Percentiles rank a stretch among this genome's conserved stretches.
phyloP scores from a whole-genome alignment of 2,888 invertebrate genomes.

The Erynnis tages region DNA sequence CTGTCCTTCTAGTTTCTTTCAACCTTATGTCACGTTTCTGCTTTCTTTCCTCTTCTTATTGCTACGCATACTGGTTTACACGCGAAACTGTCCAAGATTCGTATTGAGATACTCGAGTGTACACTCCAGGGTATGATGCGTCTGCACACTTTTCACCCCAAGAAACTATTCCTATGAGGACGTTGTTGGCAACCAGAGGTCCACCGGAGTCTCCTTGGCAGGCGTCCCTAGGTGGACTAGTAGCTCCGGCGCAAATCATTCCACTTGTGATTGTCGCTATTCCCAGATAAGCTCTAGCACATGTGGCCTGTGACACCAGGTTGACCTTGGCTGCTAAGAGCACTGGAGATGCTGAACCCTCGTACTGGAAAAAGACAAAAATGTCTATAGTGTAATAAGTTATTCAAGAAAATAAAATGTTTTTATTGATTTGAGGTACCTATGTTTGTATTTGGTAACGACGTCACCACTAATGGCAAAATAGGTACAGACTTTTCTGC shows the following conservation, averaged over 20 bases:
- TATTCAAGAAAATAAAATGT: background rate
- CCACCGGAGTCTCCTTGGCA: conserved; percentile 83
- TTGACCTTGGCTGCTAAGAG: conserved; percentile 63
- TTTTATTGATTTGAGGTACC: background rate
- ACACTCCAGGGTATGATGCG: conserved; percentile 78
- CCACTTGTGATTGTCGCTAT: conserved; percentile 53
- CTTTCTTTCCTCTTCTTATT: background rate
- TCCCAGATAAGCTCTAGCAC: conserved; percentile 58
- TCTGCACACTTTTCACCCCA: conserved; percentile 82
- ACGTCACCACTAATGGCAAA: too few species aligned
- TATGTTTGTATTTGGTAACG: too few species aligned
- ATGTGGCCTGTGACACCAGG: conserved; percentile 58
- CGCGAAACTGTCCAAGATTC: conserved; percentile 52
- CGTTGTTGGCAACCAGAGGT: conserved; percentile 71
- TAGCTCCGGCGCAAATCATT: conserved; percentile 69
- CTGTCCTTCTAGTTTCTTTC: too few species aligned
- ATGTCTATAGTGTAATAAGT: background rate
- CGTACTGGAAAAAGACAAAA: conserved; percentile 63
- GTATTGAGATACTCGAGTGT: conserved; percentile 72
- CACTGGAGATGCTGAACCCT: conserved; percentile 51
- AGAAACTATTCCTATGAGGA: conserved; percentile 78
- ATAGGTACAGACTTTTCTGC: too few species aligned
- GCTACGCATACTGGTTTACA: conserved; percentile 4
- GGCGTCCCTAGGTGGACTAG: conserved; percentile 61
- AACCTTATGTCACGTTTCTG: background rate